phyloP scores from a whole-genome alignment of 2,797 vertebrate species.

The Falco novaeseelandiae region DNA sequence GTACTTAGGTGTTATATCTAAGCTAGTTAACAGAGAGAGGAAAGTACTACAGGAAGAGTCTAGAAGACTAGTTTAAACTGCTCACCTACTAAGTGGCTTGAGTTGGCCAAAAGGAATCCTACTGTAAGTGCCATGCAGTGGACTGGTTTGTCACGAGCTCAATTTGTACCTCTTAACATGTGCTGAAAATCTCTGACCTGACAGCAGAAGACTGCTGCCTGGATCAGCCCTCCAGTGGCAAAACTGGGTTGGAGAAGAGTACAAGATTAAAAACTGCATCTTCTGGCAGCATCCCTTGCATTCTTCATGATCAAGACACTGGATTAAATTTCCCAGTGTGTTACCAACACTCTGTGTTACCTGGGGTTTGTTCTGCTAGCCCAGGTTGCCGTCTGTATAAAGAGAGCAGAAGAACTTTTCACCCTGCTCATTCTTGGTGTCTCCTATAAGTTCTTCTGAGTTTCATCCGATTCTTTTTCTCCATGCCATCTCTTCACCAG shows the following conservation, averaged over 20 bases:
- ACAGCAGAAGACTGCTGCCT: neutral
- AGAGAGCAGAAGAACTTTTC: neutral
- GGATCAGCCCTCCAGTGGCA: neutral
- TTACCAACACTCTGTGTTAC: neutral
- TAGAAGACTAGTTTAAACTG: neutral
- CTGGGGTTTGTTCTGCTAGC: neutral
- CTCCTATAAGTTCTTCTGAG: neutral
- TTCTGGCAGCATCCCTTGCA: neutral
- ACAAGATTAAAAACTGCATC: neutral
- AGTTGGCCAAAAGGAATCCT: neutral
- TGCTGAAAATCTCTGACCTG: neutral
- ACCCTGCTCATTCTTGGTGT: neutral
- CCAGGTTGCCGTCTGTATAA: neutral
- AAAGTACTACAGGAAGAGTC: neutral
- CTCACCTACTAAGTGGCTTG: neutral
- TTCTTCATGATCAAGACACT: neutral
- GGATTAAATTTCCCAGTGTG: neutral
- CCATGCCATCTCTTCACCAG: neutral
- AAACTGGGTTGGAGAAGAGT: neutral
- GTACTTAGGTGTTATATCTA: neutral
- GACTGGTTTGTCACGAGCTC: neutral
- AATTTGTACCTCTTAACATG: fast-evolving
- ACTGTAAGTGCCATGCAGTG: fast-evolving
- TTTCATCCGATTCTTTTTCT: neutral
- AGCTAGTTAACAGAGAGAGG: neutral